Percentiles rank a stretch among this genome's conserved stretches.
These are phyloP conservation scores for Chydorus sphaericus DNA, from an alignment of 2,888 invertebrate genomes.

Conservation along the genomic window DNA sequence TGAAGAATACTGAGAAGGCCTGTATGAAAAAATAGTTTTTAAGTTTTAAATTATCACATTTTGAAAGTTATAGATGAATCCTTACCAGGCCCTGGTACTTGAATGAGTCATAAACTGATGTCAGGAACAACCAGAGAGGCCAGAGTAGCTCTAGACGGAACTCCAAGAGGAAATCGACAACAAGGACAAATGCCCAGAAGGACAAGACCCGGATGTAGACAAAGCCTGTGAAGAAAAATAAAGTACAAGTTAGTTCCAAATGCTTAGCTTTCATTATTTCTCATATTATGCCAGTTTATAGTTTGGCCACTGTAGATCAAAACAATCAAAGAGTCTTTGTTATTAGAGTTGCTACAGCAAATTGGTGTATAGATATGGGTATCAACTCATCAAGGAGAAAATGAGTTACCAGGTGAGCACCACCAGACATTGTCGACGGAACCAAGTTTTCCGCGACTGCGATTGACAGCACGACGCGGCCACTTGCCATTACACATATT, in stretches of 20 bases:
- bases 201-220: slow-evolving; percentile 88
- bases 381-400: not conserved
- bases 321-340: not conserved
- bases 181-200: slow-evolving; percentile 85
- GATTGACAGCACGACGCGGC: slow-evolving; percentile 9
- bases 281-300: too few relatives aligned
- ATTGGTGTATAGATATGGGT: too few relatives aligned
- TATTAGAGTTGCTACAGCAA: not conserved
- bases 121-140: slow-evolving; percentile 92
- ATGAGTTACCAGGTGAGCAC: slow-evolving; percentile 10
- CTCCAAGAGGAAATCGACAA: slow-evolving; percentile 92
- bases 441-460: slow-evolving; percentile 12
- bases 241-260: too few relatives aligned
- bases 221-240: slow-evolving; percentile 31
- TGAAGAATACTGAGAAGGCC: slow-evolving; percentile 96
- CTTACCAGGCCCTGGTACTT: slow-evolving; percentile 94
- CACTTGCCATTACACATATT: slow-evolving; percentile 10
- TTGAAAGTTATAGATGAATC: slow-evolving; percentile 24
- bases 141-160: slow-evolving; percentile 98
- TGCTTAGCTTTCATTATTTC: too few relatives aligned
- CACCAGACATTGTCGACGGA: slow-evolving; percentile 12
- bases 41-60: slow-evolving; percentile 4
- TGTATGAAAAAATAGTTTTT: slow-evolving; percentile 31
- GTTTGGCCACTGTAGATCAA: too few relatives aligned
- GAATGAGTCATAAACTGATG: slow-evolving; percentile 92